Evolutionary conservation across 1,140 invertebrate species (phyloP), one percentile per base, ranked within the genome.

Genomic region (Brachionus calyciflorus): DNA sequence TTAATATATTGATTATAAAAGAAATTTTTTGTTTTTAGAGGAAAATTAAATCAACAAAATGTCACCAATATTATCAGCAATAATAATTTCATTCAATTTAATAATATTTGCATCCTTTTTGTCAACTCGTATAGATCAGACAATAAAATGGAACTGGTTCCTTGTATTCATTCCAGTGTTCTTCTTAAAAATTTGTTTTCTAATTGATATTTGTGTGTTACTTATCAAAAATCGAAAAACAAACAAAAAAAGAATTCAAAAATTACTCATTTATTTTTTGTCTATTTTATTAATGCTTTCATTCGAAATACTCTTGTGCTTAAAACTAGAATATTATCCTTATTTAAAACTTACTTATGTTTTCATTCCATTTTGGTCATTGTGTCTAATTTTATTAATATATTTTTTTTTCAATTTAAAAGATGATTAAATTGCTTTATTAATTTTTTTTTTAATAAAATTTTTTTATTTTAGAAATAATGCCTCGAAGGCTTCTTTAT

Each of bases 111-210:
- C 51, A 21, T 53, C 69, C 28, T 73, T 55, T 73, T 55, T 73
- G 37, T 40, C 69, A 40, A 51, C 69, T 40, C 46, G 51, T 12
- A 37, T 73, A 21, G 69, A 73, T 51, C n/a, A 55, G 7, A 73
- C 28, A 28, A 51, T 30, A 19, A 55, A 73, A 37, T 73, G 69
- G 69, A 73, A 73, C n/a, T 73, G 69, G 69, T 51, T 73, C 19
- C 40, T 51, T 17, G 69, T 73, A 24, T 73, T 73, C 44, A 55
- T 37, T 17, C 69, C 69, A 30, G 3, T 73, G 19, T 73, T 51
- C 51, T 51, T 55, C 21, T 51, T 73, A 17, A 17, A 73, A 10
- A 33, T 30, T 26, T 51, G 44, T 26, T 73, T 37, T 30, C 9
- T 73, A 1, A 17, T 49, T 26, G 69, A 73, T 30, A 26, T 46